Percentiles rank a stretch among this genome's conserved stretches.
Evolutionary conservation across 64 coral and sea anemone genomes (phyloP).

Genomic region (Actinia equina): DNA sequence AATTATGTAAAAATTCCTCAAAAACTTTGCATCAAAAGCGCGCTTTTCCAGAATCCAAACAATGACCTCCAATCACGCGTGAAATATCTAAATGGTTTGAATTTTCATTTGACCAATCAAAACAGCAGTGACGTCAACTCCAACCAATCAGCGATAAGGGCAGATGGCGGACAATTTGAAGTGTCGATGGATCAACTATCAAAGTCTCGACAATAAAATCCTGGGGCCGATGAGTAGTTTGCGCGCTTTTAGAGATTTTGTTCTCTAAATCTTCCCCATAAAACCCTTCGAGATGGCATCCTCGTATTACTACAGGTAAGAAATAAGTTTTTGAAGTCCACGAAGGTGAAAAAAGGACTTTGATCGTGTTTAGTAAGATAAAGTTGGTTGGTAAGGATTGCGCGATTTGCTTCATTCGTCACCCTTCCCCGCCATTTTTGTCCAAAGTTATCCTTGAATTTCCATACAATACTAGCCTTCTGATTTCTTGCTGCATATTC

Average conservation of each 20-base stretch:
- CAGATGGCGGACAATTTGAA: slow-evolving; percentile 95
- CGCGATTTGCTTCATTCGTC: slow-evolving; percentile 12
- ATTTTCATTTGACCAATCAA: slow-evolving; percentile 85
- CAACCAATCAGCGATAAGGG: slow-evolving; percentile 71
- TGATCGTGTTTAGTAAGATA: neutral
- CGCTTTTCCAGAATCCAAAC: neutral
- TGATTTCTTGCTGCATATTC: neutral
- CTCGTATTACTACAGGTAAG: slow-evolving; percentile 75
- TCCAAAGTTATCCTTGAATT: neutral
- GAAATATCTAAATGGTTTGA: slow-evolving; percentile 52
- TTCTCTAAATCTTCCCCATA: slow-evolving; percentile 26
- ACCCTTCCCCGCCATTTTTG: slow-evolving; percentile 67
- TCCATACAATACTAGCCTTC: neutral
- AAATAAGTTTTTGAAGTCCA: neutral
- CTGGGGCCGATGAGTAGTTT: slow-evolving; percentile 26
- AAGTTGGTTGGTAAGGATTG: neutral
- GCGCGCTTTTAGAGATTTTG: slow-evolving; percentile 59
- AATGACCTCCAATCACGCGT: slow-evolving; percentile 19
- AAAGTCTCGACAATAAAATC: slow-evolving; percentile 61
- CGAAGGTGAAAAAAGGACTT: neutral
- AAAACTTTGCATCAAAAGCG: slow-evolving; percentile 31
- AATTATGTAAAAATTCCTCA: neutral
- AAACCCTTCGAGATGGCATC: slow-evolving; percentile 55
- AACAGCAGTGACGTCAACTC: slow-evolving; percentile 14
- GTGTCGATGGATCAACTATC: slow-evolving; percentile 45